phyloP scores from a whole-genome alignment of 1,140 invertebrate genomes.

The Pygmarrhopalites habei region DNA sequence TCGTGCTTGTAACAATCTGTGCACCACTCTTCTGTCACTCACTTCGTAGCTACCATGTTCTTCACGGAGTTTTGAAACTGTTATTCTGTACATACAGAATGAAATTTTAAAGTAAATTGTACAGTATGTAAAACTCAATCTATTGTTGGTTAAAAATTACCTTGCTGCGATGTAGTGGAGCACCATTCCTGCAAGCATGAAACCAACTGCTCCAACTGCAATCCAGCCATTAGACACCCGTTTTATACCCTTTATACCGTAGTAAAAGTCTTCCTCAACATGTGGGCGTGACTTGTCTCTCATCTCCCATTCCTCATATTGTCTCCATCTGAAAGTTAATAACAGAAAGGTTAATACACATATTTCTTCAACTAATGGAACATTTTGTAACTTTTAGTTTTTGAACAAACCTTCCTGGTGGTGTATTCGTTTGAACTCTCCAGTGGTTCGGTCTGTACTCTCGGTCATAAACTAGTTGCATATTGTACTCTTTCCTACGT shows the following conservation, averaged over 20 bases:
- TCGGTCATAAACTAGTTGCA: constrained; percentile 17
- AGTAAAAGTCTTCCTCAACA: constrained; percentile 45
- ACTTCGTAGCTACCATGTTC: background rate
- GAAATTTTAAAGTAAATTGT: background rate
- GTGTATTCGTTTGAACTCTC: background rate
- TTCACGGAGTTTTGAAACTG: background rate
- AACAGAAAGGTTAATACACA: background rate
- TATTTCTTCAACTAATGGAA: background rate
- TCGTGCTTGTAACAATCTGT: background rate
- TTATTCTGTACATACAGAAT: background rate
- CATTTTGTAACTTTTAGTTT: background rate
- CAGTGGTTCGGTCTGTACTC: background rate
- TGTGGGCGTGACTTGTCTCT: constrained; percentile 20
- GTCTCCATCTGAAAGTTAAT: constrained; percentile 30
- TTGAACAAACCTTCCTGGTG: background rate
- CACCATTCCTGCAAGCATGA: constrained; percentile 49
- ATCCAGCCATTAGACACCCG: constrained; percentile 52
- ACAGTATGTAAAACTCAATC: background rate
- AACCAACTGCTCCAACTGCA: constrained; percentile 47
- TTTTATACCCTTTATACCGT: constrained; percentile 52
- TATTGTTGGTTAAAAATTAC: constrained; percentile 42
- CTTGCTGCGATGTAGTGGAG: constrained; percentile 52
- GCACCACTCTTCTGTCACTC: background rate
- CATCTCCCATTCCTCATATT: constrained; percentile 31
- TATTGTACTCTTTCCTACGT: constrained; percentile 52